A percentile compares a stretch with the other conserved stretches of the same genome.
Conservation (phyloP, 2,888 invertebrate genomes). For the Drosophila nigritarsus region DNA sequence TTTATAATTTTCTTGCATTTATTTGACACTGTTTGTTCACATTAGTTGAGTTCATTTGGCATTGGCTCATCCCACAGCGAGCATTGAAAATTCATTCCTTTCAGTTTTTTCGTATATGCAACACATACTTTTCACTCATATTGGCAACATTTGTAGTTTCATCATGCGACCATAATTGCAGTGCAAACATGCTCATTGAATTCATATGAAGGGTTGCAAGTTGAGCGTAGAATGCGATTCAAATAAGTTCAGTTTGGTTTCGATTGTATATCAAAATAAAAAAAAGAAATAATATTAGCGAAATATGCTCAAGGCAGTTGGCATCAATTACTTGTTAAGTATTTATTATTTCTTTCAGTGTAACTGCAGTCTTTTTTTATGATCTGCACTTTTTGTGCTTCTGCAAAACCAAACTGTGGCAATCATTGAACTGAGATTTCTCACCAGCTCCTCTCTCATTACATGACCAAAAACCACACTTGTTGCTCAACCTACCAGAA, state of each 20-base stretch:
- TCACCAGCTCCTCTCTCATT: conserved; percentile 22
- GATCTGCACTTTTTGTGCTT: conserved; percentile 41
- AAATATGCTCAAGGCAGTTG: background rate
- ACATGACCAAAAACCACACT: conserved; percentile 13
- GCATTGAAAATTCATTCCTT: conserved; percentile 46
- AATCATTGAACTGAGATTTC: conserved; percentile 19
- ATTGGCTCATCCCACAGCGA: conserved; percentile 55
- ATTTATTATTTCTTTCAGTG: background rate
- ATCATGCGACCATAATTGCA: conserved; percentile 24
- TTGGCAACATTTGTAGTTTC: conserved; percentile 51
- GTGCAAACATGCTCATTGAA: conserved; percentile 51
- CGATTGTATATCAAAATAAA: background rate
- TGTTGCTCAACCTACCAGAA: conserved; percentile 43
- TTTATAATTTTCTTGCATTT: conserved; percentile 9
- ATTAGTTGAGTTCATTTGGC: conserved; percentile 43
- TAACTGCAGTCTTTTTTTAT: background rate
- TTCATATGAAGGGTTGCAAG: conserved; percentile 1
- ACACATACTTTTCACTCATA: conserved; percentile 17
- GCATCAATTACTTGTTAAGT: background rate
- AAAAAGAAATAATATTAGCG: background rate
- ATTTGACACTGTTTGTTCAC: conserved; percentile 9
- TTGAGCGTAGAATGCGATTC: background rate
- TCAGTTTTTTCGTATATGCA: conserved; percentile 12
- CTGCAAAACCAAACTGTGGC: conserved; percentile 15
- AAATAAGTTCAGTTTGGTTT: background rate